Conservation (phyloP, 2,888 invertebrate genomes). For the Augiades crinisus region DNA sequence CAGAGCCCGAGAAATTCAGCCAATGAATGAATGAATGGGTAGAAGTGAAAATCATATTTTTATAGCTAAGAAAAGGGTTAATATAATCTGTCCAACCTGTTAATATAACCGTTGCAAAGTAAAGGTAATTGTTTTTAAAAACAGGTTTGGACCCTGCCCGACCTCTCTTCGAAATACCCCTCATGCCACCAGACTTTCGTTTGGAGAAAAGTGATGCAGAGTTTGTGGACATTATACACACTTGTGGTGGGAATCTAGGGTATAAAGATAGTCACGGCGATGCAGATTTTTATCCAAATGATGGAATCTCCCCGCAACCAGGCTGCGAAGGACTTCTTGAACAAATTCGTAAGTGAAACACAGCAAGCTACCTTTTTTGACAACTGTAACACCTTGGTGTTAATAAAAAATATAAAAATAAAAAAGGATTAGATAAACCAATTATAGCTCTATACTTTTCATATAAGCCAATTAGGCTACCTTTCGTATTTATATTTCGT, state of each 20-base stretch:
- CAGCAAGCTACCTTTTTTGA: not conserved
- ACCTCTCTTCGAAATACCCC: conserved; percentile 81
- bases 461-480: too few species aligned
- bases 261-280: conserved; percentile 83
- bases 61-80: too few species aligned
- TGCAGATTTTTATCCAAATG: conserved; percentile 89
- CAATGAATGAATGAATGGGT: too few species aligned
- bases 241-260: conserved; percentile 85
- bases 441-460: too few species aligned
- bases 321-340: conserved; percentile 81
- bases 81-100: too few species aligned
- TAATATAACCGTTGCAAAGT: too few species aligned
- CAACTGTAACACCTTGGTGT: not conserved
- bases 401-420: not conserved
- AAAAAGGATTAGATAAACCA: too few species aligned
- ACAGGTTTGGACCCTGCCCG: conserved; percentile 85
- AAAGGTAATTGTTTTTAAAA: not conserved
- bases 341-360: conserved; percentile 21
- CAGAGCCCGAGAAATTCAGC: too few species aligned
- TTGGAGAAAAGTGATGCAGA: conserved; percentile 84
- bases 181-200: conserved; percentile 51
- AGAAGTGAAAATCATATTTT: too few species aligned
- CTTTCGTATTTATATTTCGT: too few species aligned
- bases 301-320: conserved; percentile 84
- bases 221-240: conserved; percentile 89